Evolutionary conservation across 2,888 invertebrate species (phyloP).

Genomic region (Harpalus rufipes): DNA sequence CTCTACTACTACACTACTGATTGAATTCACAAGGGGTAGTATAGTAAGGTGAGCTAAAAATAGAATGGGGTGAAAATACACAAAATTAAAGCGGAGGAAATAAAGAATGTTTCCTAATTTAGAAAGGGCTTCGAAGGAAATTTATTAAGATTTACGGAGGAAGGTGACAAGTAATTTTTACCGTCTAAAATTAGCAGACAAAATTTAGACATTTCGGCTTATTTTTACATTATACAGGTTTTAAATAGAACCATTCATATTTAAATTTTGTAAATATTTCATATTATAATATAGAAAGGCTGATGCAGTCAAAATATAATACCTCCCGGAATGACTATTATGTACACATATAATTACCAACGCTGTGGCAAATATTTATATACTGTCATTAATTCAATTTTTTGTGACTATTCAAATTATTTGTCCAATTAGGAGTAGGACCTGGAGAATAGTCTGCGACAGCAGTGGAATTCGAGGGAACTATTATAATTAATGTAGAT

Average conservation of each 20-base stretch:
- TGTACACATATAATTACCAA: too few species aligned
- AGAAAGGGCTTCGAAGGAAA: neutral
- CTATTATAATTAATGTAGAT: too few species aligned
- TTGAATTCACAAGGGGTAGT: neutral
- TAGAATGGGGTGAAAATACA: conserved; percentile 16
- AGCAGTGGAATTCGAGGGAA: too few species aligned
- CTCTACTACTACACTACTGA: conserved; percentile 9
- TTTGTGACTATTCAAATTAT: too few species aligned
- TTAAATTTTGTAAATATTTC: neutral
- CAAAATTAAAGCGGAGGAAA: conserved; percentile 6
- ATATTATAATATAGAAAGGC: too few species aligned
- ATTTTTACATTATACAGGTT: neutral
- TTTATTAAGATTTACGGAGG: conserved; percentile 35
- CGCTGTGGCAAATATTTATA: too few species aligned
- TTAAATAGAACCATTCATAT: neutral
- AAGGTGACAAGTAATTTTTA: conserved; percentile 17
- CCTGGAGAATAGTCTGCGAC: too few species aligned
- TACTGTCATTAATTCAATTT: too few species aligned
- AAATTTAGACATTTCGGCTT: neutral
- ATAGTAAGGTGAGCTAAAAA: neutral
- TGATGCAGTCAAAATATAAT: too few species aligned
- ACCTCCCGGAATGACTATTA: too few species aligned
- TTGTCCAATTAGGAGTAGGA: too few species aligned
- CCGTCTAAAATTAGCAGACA: neutral
- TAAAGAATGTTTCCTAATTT: conserved; percentile 30